Evolutionary conservation across 2,113 vertebrate genomes (phyloP), one percentile per base, ranked within the genome.

Genomic region (Siphamia tubifer): DNA sequence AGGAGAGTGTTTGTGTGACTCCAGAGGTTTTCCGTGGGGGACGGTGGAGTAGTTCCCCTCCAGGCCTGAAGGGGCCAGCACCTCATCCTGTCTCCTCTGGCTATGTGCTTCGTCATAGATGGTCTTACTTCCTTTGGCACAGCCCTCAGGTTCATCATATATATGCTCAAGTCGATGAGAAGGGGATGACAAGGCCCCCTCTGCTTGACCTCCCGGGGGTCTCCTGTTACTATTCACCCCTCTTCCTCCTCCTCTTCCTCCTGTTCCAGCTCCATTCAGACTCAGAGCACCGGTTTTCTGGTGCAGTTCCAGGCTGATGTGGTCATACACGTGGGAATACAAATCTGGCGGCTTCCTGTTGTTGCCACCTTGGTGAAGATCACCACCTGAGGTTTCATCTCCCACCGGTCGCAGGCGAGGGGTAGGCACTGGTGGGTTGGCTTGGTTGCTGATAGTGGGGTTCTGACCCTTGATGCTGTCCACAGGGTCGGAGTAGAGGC

Each of bases 111-210:
- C 92, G 0, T 96, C 93, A 0, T 98, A 98, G 71, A 96, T 34
- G 21, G 23, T 78, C 1, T 12, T 64, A 4, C 34, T 38, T 16
- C 48, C 83, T 72, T 77, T 85, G 58, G 82, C 88, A 5, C 93
- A 61, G 0, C 97, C 96, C 49, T 98, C 97, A 0, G 97, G 97
- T 63, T 99, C 97, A 0, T 98, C 96, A 0, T 99, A 99, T 63
- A 99, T 97, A 80, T 98, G 97, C 28, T 96, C 96, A 15, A 27
- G 35, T 8, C 4, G 15, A 10, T 0, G 3, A 19, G 10, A 21
- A 0, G 71, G 35, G 16, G 77, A 32, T 0, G 61, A 39, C 0
- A 20, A 35, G 1, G 66, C 32, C 3, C 81, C 83, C 24, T 79
- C 73, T 15, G 62, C 74, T 4, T 77, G 53, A 30, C 79, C 75